These are phyloP conservation scores for Leptogaster cylindrica DNA, from an alignment of 2,888 invertebrate genomes.

Conservation along the genomic window DNA sequence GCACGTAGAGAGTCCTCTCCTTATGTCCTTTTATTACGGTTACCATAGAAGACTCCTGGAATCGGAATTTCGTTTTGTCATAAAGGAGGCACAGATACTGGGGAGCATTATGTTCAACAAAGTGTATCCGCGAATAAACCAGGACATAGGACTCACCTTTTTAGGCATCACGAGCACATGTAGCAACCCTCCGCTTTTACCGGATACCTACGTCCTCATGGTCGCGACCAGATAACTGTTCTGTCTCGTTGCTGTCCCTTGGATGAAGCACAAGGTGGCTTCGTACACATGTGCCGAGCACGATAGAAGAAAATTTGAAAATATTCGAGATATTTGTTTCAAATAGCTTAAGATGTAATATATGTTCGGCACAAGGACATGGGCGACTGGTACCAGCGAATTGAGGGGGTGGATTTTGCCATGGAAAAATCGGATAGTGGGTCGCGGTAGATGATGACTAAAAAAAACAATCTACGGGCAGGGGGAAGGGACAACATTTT, in stretches of 20 bases:
- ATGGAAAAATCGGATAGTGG: no score
- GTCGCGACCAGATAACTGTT: conserved; percentile 13
- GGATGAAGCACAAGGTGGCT: background rate
- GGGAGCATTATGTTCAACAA: conserved; percentile 42
- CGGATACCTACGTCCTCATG: background rate
- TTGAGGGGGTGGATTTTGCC: no score
- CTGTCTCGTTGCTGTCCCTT: conserved; percentile 25
- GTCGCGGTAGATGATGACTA: no score
- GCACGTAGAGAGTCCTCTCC: conserved; percentile 36
- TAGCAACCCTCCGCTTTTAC: background rate
- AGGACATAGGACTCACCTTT: conserved; percentile 41
- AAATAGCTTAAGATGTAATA: conserved; percentile 47
- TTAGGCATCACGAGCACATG: conserved; percentile 15
- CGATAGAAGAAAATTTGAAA: conserved; percentile 47
- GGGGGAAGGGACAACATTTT: conserved; percentile 15
- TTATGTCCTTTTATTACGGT: conserved; percentile 46
- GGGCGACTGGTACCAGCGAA: conserved; percentile 6
- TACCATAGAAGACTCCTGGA: conserved; percentile 44
- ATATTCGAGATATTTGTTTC: conserved; percentile 48
- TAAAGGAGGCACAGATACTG: conserved; percentile 43
- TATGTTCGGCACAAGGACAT: conserved; percentile 43
- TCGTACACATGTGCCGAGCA: background rate
- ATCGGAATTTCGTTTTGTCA: conserved; percentile 45
- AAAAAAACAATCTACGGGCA: no score
- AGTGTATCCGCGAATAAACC: conserved; percentile 42